Percentiles rank a stretch among this genome's conserved stretches.
phyloP scores from a whole-genome alignment of 2,888 invertebrate species.

The Hipparchia semele region DNA sequence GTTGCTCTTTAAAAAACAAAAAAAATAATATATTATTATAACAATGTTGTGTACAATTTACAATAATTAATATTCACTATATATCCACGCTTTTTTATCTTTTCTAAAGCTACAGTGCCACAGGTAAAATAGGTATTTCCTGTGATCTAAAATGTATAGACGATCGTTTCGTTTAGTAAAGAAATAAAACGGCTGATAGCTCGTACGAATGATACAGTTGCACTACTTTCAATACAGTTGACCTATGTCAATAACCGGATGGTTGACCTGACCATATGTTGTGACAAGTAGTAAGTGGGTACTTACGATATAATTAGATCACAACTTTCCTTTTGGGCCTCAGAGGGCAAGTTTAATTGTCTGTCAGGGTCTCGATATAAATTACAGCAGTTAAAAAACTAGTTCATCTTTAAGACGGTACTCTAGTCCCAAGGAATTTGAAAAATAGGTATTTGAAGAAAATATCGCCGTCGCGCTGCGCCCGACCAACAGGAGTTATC shows the following conservation, averaged over 20 bases:
- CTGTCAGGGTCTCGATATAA: background rate
- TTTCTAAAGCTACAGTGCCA: too few relatives aligned
- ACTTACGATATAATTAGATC: background rate
- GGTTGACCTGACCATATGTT: slow-evolving; percentile 2
- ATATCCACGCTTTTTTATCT: too few relatives aligned
- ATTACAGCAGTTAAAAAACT: background rate
- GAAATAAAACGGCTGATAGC: background rate
- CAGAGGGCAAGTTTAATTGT: background rate
- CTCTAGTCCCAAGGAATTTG: too few relatives aligned
- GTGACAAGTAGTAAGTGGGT: background rate
- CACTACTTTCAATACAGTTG: background rate
- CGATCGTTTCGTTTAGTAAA: background rate
- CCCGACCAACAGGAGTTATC: too few relatives aligned
- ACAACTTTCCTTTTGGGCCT: slow-evolving; percentile 7
- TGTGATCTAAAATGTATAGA: background rate
- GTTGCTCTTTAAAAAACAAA: too few relatives aligned
- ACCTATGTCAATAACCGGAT: slow-evolving; percentile 2
- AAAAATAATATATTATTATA: too few relatives aligned
- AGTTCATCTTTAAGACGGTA: slow-evolving; percentile 12
- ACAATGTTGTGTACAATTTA: too few relatives aligned
- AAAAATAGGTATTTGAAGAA: too few relatives aligned
- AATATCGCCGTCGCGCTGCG: too few relatives aligned
- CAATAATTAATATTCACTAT: too few relatives aligned
- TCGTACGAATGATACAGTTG: background rate
- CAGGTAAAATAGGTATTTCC: too few relatives aligned